Base-by-base conservation (phyloP, 2,797 vertebrate species). In the Thamnophis elegans region DNA sequence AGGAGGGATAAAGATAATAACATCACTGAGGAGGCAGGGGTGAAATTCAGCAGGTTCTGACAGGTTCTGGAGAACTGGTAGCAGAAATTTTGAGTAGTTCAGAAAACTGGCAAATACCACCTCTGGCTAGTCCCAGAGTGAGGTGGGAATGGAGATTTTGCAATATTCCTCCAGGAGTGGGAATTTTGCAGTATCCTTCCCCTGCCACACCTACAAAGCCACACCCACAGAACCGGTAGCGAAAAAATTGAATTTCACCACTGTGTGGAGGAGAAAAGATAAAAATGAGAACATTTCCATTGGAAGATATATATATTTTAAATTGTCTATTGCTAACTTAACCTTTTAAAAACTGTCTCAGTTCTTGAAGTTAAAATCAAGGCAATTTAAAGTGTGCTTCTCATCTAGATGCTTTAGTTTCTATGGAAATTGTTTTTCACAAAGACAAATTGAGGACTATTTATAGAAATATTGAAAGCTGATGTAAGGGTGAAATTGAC, bases 371-470 rank as follows among this genome's bases (percentile, higher is more conserved):
- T 85, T 1, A 73, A 92, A 87, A 89, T 54, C 20, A 87, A 93
- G 32, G 25, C 42, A 18, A 87, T 59, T 78, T 94, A 90, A 94
- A 62, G 20, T 36, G 32, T 22, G 86, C 0, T 58, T 87, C 56
- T 89, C 0, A 55, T 87, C 54, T 89, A 91, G 18, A 91, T 10
- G 88, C 1, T 68, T 91, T 87, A 11, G 90, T 92, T 95, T 93
- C 93, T 93, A 92, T 93, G 54, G 91, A 94, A 94, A 91, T 92
- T 89, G n/a, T 22, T 88, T 32, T 92, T 94, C 87, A 54, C 54
- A 87, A 85, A 59, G 54, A 5, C 58, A 82, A 47, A 54, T 18
- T 89, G 8, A 58, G 1, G 42, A 0, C 0, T 78, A n/a, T 94
- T 94, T 95, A 90, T 28, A 92, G 89, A 93, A 95, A 82, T 2